A percentile compares a stretch with the other conserved stretches of the same genome.
phyloP scores from a whole-genome alignment of 2,888 invertebrate genomes.

The Liposcelis brunnea region DNA sequence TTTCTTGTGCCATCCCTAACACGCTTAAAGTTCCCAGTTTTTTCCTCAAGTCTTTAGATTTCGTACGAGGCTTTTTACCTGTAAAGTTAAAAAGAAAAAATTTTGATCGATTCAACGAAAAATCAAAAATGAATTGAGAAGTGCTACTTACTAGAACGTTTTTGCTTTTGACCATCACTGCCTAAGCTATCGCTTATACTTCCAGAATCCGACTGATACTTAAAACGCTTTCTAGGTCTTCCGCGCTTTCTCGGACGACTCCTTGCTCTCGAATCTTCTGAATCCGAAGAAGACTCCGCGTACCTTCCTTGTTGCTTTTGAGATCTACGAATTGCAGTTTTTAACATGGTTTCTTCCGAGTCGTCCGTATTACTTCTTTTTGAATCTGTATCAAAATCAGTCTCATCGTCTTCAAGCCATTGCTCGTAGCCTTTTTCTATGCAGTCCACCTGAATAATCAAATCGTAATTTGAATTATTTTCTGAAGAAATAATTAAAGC shows the following conservation, averaged over 20 bases:
- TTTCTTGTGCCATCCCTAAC: too few species aligned
- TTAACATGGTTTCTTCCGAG: slow-evolving; percentile 22
- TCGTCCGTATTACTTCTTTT: slow-evolving; percentile 22
- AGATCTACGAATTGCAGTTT: slow-evolving; percentile 21
- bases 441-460: slow-evolving; percentile 25
- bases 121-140: too few species aligned
- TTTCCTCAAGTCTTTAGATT: slow-evolving; percentile 5
- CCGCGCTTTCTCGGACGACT: slow-evolving; percentile 21
- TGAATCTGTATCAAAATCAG: slow-evolving; percentile 30
- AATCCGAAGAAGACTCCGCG: slow-evolving; percentile 22
- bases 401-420: slow-evolving; percentile 13
- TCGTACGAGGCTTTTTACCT: not conserved
- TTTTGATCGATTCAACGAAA: too few species aligned
- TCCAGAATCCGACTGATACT: too few species aligned
- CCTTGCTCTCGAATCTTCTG: slow-evolving; percentile 20
- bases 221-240: slow-evolving; percentile 21
- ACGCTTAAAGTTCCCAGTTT: not conserved
- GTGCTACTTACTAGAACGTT: too few species aligned
- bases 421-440: slow-evolving; percentile 43
- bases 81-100: too few species aligned
- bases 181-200: slow-evolving; percentile 12
- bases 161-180: slow-evolving; percentile 10
- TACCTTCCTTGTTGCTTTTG: slow-evolving; percentile 23
- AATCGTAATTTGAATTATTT: slow-evolving; percentile 18
- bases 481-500: too few species aligned